Evolutionary conservation across 2,888 invertebrate species (phyloP).

Genomic region (Automeris io): DNA sequence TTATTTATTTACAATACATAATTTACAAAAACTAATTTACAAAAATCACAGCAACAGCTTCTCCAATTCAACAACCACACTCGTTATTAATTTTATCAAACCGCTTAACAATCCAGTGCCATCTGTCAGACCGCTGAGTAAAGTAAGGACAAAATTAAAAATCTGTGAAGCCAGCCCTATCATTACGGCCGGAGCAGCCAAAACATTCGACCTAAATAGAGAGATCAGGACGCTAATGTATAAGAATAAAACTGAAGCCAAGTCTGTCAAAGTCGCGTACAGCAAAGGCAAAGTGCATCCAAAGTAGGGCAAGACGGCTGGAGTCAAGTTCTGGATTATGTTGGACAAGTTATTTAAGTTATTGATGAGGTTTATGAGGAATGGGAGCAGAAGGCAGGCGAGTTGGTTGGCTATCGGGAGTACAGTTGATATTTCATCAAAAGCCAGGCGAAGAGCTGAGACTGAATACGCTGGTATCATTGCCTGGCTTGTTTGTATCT

Average conservation of each 20-base stretch:
- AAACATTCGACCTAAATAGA: slow-evolving; percentile 56
- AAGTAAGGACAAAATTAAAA: slow-evolving; percentile 48
- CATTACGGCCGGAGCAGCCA: slow-evolving; percentile 55
- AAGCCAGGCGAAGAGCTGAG: slow-evolving; percentile 54
- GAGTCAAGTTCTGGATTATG: slow-evolving; percentile 64
- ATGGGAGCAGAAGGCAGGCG: slow-evolving; percentile 56
- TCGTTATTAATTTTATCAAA: slow-evolving; percentile 54
- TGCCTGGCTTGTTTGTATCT: slow-evolving; percentile 47
- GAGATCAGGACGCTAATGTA: slow-evolving; percentile 65
- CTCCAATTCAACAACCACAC: slow-evolving; percentile 55
- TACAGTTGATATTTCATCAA: slow-evolving; percentile 60
- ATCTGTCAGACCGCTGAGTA: slow-evolving; percentile 56
- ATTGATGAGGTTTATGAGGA: slow-evolving; percentile 62
- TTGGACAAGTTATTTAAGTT: slow-evolving; percentile 65
- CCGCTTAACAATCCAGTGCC: slow-evolving; percentile 49
- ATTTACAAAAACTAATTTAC: slow-evolving; percentile 5
- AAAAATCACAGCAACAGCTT: slow-evolving; percentile 41
- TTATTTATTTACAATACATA: slow-evolving; percentile 13
- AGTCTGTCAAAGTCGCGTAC: slow-evolving; percentile 60
- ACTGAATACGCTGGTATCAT: slow-evolving; percentile 69
- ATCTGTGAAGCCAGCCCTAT: slow-evolving; percentile 47
- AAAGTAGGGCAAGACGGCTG: slow-evolving; percentile 61
- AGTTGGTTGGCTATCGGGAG: slow-evolving; percentile 60
- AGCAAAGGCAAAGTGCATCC: slow-evolving; percentile 60
- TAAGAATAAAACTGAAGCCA: slow-evolving; percentile 60